These are phyloP conservation scores for Ferdinandea cuprea DNA, from an alignment of 2,888 invertebrate genomes.

Conservation along the genomic window DNA sequence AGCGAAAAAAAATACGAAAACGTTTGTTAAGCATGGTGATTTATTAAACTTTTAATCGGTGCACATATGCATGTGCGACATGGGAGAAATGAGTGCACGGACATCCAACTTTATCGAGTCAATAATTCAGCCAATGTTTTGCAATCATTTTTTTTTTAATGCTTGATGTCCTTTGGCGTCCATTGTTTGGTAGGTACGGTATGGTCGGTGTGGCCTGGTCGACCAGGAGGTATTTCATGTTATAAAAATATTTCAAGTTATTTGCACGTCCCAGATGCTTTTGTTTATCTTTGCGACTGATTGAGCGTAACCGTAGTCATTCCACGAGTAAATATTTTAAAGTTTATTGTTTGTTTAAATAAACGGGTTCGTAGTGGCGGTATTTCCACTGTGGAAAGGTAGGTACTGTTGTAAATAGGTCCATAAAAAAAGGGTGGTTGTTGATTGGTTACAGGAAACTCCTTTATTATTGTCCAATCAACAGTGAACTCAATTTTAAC, in stretches of 20 bases:
- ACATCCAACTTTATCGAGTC: constrained; percentile 69
- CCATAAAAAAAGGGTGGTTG: constrained; percentile 39
- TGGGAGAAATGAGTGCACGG: constrained; percentile 36
- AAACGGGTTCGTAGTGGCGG: constrained; percentile 26
- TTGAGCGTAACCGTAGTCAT: constrained; percentile 67
- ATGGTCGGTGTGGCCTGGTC: background rate
- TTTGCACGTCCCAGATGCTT: constrained; percentile 72
- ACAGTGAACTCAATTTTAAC: constrained; percentile 34
- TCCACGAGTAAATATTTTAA: constrained; percentile 64
- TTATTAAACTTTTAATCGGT: constrained; percentile 72
- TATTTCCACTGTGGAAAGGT: background rate
- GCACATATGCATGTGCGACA: constrained; percentile 50
- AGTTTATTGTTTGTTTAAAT: constrained; percentile 69
- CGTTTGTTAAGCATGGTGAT: constrained; percentile 66
- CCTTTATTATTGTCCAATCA: constrained; percentile 60
- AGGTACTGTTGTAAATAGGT: background rate
- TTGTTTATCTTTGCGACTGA: constrained; percentile 73
- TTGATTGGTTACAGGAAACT: constrained; percentile 61
- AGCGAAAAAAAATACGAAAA: constrained; percentile 14
- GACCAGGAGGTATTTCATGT: constrained; percentile 13
- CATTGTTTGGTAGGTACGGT: constrained; percentile 30
- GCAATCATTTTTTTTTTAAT: constrained; percentile 51
- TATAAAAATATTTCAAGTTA: constrained; percentile 46
- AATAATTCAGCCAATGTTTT: constrained; percentile 70
- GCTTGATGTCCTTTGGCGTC: constrained; percentile 4